Percentiles rank a stretch among this genome's conserved stretches.
These are phyloP conservation scores for Australoheros facetus DNA, from an alignment of 2,797 vertebrate species.

Conservation along the genomic window DNA sequence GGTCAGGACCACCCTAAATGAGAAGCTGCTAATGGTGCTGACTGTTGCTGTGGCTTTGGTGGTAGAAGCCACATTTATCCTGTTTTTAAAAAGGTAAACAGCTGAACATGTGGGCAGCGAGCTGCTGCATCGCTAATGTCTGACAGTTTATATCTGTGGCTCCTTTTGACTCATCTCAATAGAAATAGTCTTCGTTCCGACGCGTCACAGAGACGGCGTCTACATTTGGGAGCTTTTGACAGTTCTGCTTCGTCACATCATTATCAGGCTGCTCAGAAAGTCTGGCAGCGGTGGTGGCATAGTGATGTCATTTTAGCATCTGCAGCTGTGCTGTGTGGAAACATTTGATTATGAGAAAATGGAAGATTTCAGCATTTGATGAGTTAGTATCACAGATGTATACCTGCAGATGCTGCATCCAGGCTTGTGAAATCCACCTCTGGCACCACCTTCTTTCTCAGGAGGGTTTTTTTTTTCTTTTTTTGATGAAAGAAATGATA, in stretches of 20 bases:
- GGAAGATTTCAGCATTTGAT: background rate
- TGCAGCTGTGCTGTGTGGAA: background rate
- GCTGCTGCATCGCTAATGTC: background rate
- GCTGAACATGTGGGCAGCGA: background rate
- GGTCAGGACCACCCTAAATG: no score
- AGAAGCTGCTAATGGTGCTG: no score
- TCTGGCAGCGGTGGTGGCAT: background rate
- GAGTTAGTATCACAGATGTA: background rate
- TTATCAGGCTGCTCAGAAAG: constrained; percentile 10
- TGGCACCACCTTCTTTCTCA: background rate
- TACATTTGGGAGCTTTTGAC: constrained; percentile 2
- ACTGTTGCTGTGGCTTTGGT: background rate
- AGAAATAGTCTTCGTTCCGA: background rate
- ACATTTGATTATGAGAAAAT: background rate
- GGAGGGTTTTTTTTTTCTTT: no score
- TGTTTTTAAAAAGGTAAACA: background rate
- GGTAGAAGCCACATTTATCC: background rate
- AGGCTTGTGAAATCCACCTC: rapidly evolving
- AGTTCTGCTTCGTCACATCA: background rate
- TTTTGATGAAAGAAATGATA: background rate
- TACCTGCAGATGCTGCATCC: background rate
- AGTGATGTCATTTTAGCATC: background rate
- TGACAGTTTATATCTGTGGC: background rate
- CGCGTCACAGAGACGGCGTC: background rate
- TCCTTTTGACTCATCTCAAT: background rate